These are phyloP conservation scores for Carposina sasakii DNA, from an alignment of 1,140 invertebrate species.

Conservation along the genomic window DNA sequence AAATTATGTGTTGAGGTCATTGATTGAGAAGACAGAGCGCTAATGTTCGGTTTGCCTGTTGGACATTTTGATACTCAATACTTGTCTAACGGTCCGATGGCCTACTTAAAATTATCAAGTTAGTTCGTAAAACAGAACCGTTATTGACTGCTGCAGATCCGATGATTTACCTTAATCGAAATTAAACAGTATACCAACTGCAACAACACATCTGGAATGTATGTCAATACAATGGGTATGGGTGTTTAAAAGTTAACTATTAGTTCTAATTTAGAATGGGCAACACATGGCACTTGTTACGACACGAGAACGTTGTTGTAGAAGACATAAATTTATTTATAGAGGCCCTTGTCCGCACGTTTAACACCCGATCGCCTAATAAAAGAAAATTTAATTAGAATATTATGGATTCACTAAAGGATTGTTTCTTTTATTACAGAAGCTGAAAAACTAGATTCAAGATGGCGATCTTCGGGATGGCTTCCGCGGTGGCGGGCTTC, in stretches of 20 bases:
- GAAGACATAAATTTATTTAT: slow-evolving; percentile 40
- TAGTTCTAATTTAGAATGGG: slow-evolving; percentile 52
- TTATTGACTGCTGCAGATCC: too few relatives aligned
- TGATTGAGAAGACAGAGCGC: slow-evolving; percentile 41
- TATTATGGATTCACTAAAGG: slow-evolving; percentile 1
- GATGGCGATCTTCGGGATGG: slow-evolving; percentile 87
- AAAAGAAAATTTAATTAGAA: too few relatives aligned
- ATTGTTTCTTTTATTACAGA: slow-evolving; percentile 60
- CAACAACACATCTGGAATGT: too few relatives aligned
- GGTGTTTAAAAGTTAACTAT: too few relatives aligned
- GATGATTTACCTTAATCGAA: too few relatives aligned
- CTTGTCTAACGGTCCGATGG: slow-evolving; percentile 34
- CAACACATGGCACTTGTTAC: slow-evolving; percentile 50
- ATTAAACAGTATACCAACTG: too few relatives aligned
- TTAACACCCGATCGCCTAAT: too few relatives aligned
- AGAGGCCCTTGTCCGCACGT: slow-evolving; percentile 26
- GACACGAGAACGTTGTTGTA: slow-evolving; percentile 19
- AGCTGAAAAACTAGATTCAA: slow-evolving; percentile 38
- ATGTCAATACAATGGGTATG: too few relatives aligned
- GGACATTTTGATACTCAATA: slow-evolving; percentile 16
- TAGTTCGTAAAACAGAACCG: too few relatives aligned
- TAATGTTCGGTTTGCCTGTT: too few relatives aligned
- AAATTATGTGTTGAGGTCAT: slow-evolving; percentile 55
- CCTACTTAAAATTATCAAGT: too few relatives aligned
- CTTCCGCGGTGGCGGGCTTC: slow-evolving; percentile 88